Conservation (phyloP, 2,113 vertebrate genomes). For the Heteronetta atricapilla region DNA sequence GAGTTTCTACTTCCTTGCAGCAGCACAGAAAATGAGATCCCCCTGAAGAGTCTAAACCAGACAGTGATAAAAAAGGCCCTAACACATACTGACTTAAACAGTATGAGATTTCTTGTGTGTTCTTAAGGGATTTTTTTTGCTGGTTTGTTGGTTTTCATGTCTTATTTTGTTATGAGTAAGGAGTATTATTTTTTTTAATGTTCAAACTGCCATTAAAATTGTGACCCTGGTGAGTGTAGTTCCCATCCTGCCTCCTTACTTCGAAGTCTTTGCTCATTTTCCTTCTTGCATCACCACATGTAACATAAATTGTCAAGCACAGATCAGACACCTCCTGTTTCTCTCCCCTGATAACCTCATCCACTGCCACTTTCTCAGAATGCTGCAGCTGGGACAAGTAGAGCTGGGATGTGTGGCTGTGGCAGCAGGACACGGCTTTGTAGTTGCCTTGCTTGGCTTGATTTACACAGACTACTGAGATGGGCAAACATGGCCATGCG, state of each 20-base stretch:
- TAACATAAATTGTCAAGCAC: not conserved
- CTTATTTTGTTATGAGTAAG: not conserved
- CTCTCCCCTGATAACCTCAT: not conserved
- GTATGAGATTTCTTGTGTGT: not conserved
- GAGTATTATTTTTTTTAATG: fast-evolving
- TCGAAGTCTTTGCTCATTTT: not conserved
- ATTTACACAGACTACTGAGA: fast-evolving
- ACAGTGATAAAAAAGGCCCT: constrained; percentile 29
- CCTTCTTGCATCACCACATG: fast-evolving
- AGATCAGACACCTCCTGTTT: not conserved
- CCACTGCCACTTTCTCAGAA: not conserved
- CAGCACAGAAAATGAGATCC: constrained; percentile 41
- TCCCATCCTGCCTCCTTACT: not conserved
- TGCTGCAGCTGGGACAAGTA: not conserved
- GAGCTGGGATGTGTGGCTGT: not conserved
- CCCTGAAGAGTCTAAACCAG: constrained; percentile 40
- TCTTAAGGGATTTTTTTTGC: not conserved
- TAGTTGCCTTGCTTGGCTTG: not conserved
- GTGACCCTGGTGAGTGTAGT: not conserved
- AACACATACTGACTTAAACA: not conserved
- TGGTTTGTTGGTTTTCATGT: not conserved
- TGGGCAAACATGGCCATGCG: fast-evolving
- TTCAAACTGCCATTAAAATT: not conserved
- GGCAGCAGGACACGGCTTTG: not conserved
- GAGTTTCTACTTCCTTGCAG: constrained; percentile 48